phyloP scores from a whole-genome alignment of 2,888 invertebrate genomes.

The Toxonevra muliebris region DNA sequence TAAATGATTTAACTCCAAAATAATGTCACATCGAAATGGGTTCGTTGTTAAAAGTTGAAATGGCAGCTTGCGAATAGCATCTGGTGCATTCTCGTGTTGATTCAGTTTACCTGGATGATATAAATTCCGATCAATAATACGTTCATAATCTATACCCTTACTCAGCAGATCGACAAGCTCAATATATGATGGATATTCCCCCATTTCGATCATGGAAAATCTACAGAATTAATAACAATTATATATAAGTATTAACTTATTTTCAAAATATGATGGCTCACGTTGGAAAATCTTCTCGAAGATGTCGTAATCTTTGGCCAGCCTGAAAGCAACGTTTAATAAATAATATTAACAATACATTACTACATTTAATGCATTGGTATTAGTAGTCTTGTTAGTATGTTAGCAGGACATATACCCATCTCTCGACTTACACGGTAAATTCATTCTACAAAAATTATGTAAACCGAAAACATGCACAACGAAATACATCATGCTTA shows the following conservation, averaged over 20 bases:
- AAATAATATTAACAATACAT: conserved; percentile 7
- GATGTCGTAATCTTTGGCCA: conserved; percentile 46
- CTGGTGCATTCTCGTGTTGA: conserved; percentile 39
- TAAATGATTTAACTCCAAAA: conserved; percentile 32
- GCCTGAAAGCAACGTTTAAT: conserved; percentile 36
- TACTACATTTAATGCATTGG: background rate
- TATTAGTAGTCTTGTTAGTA: no score
- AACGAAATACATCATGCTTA: no score
- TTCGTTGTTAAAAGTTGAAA: conserved; percentile 46
- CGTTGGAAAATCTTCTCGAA: conserved; percentile 52
- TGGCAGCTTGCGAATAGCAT: conserved; percentile 39
- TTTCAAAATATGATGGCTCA: conserved; percentile 38
- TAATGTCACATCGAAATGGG: conserved; percentile 48
- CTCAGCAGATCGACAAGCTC: conserved; percentile 45
- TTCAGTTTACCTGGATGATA: conserved; percentile 38
- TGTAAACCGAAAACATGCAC: no score
- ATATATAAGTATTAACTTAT: conserved; percentile 7
- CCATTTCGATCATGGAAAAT: conserved; percentile 54
- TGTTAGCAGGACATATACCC: no score
- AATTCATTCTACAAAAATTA: no score
- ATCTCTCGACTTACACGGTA: no score
- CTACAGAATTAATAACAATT: conserved; percentile 37
- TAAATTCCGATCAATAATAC: conserved; percentile 39
- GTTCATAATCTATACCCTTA: conserved; percentile 51
- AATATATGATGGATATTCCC: conserved; percentile 51